Evolutionary conservation across 2,797 vertebrate genomes (phyloP).

Genomic region (Melanotaenia pygmaea): DNA sequence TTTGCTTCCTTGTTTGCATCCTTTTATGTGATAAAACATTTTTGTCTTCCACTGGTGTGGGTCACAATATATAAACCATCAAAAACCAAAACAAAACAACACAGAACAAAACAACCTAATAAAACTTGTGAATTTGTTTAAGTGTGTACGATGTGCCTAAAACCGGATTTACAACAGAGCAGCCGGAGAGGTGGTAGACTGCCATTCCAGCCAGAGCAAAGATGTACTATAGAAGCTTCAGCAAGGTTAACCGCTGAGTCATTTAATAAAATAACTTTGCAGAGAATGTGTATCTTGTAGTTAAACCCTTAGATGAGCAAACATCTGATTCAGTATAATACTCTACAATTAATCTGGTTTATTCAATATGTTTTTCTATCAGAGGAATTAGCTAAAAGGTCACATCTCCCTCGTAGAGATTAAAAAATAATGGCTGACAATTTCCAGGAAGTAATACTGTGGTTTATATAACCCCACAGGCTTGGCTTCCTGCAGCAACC

Average conservation of each 20-base stretch:
- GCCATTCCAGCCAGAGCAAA: neutral
- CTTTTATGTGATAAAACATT: neutral
- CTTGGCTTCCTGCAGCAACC: conserved; percentile 29
- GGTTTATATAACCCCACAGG: conserved; percentile 33
- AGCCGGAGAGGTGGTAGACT: neutral
- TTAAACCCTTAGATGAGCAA: conserved; percentile 9
- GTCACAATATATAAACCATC: neutral
- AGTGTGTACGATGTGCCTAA: neutral
- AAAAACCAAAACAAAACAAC: neutral
- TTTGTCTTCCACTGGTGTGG: neutral
- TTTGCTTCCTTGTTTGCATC: neutral
- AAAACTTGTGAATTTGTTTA: neutral
- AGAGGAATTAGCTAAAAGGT: conserved; percentile 4
- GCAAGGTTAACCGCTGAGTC: neutral
- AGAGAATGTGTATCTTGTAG: neutral
- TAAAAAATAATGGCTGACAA: conserved; percentile 29
- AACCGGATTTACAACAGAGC: conserved; percentile 29
- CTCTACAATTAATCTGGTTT: neutral
- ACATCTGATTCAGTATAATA: neutral
- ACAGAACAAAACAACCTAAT: neutral
- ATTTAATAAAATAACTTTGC: neutral
- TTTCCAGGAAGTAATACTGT: conserved; percentile 46
- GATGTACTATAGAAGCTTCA: neutral
- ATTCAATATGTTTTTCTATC: neutral
- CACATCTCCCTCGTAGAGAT: conserved; percentile 13